Evolutionary conservation across 2,888 invertebrate genomes (phyloP), one percentile per base, ranked within the genome.

Genomic region (Caenorhabditis doughertyi): DNA sequence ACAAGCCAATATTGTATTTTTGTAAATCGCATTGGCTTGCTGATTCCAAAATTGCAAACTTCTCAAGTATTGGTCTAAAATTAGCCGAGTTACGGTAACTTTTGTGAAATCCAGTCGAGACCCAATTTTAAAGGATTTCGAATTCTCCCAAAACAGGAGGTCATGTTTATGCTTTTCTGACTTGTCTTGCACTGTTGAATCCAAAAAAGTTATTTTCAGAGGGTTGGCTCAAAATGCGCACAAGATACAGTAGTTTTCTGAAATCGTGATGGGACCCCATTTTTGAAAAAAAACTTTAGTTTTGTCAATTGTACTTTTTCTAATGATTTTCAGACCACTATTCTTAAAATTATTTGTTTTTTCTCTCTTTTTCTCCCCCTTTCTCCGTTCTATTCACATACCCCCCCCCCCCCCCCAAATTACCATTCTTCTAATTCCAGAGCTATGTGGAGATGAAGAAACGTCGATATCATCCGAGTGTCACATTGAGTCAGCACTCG

Each of bases 361-460:
- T 16, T 42, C 8, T 18, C 18, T 47, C 13, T 47, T 8, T 18
- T 47, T 47, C 3, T 47, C n/a, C 3, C 13, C 18, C 18, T 47
- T 18, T 47, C 7, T 13, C 35, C 35, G 5, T 9, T 35, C 35
- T 35, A 5, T 42, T 42, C 13, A 3, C 4, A 11, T 3, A 21
- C 23, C 13, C 9, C 13, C 71, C 71, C 60, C 64, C 42, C 42
- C 5, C 13, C 25, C 25, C 3, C 21, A 21, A n/a, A 51, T 25
- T 9, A 18, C 11, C 13, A 21, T 21, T 47, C 5, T 35, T 64
- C n/a, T n/a, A n/a, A n/a, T n/a, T 64, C 13, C 64, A 64, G 64
- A 79, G 60, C 27, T 67, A 73, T 80, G 80, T 73, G 80, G 80
- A 80, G 73, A 80, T 80, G 80, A 80, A 68, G 80, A 80, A 68